Evolutionary conservation across 2,888 invertebrate species (phyloP), one percentile per base, ranked within the genome.

Genomic region (Chalcosyrphus nemorum): DNA sequence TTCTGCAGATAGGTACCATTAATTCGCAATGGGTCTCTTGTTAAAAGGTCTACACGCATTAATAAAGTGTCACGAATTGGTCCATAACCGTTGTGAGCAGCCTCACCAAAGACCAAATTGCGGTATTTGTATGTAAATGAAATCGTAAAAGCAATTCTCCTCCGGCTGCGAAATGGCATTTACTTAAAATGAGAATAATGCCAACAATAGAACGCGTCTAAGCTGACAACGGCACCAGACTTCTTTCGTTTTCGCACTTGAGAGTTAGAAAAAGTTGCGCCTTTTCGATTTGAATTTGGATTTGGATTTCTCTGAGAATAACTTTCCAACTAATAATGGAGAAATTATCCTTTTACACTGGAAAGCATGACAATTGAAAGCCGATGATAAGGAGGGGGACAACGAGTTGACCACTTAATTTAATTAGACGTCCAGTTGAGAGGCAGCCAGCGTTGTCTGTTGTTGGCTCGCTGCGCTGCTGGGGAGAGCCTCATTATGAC

Each of bases 121-220:
- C 43, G 66, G 57, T 72, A 66, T 82, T 82, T 82, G n/a, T 78
- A 82, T 82, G 82, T 74, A 82, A 82, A 82, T 82, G 78, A 56
- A 61, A 63, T 71, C 45, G 59, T 75, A 56, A 56, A 52, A 19
- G 35, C 59, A 61, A 70, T 54, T 47, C 43, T 45, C 56, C 24
- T 35, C 27, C 61, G 2, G 2, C 15, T 27, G 17, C 41, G 15
- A 11, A 47, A 32, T 35, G 57, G 7, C 50, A 43, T 72, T 81
- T 71, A 71, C 63, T 66, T 77, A 54, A 66, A 59, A 66, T 43
- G 68, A 43, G 72, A 82, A 82, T 63, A 61, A 68, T 74, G 35
- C 63, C 32, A 19, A 11, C 9, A n/a, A 52, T 15, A 29, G 7
- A 24, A 13, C 27, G 9, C 24, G 41, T 43, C 6, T 13, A 57